phyloP scores from a whole-genome alignment of 2,888 invertebrate species.

The Philonicus albiceps region DNA sequence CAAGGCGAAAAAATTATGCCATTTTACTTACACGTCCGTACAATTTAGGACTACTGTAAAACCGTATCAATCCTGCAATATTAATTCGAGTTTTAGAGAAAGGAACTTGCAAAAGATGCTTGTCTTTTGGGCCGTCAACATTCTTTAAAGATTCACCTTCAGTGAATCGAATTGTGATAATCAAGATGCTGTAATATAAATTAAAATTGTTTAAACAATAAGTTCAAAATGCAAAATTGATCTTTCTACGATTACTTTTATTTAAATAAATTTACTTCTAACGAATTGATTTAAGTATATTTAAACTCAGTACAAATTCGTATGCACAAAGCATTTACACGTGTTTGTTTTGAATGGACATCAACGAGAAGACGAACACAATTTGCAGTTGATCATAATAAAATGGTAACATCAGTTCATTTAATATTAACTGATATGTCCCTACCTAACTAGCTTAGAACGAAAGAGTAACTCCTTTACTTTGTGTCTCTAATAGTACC shows the following conservation, averaged over 20 bases:
- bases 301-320: conserved; percentile 34
- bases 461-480: not conserved
- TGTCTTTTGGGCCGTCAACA: no score
- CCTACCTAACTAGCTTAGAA: conserved; percentile 48
- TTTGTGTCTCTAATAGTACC: conserved; percentile 16
- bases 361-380: conserved; percentile 40
- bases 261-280: conserved; percentile 21
- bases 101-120: no score
- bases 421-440: conserved; percentile 36
- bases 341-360: not conserved
- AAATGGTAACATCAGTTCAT: conserved; percentile 19
- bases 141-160: no score
- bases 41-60: no score
- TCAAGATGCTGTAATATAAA: not conserved
- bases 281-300: conserved; percentile 19
- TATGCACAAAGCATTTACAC: conserved; percentile 35
- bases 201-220: not conserved
- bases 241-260: conserved; percentile 7
- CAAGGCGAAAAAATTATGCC: no score
- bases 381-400: conserved; percentile 32
- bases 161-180: not conserved
- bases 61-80: no score
- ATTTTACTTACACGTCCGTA: no score
- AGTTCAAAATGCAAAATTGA: not conserved
- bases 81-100: no score